phyloP scores from a whole-genome alignment of 2,888 invertebrate genomes.

The Athalia cordata region DNA sequence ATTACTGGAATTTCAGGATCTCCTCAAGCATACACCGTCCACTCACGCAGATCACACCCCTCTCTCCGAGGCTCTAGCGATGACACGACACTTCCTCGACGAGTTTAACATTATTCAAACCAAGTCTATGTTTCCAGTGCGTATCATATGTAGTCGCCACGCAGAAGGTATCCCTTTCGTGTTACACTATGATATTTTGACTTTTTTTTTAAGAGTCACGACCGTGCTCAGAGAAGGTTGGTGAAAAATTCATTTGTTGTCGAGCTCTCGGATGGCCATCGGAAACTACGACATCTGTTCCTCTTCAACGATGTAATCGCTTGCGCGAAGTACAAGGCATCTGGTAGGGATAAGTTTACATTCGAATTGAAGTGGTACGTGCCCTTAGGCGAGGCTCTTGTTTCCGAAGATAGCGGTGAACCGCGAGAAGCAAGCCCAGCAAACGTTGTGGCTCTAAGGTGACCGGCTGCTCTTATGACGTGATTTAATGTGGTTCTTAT shows the following conservation, averaged over 20 bases:
- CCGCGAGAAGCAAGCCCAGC: constrained; percentile 86
- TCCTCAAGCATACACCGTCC: constrained; percentile 86
- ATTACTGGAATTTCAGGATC: constrained; percentile 76
- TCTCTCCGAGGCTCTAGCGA: constrained; percentile 85
- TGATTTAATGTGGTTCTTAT: constrained; percentile 23
- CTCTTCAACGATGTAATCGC: constrained; percentile 96
- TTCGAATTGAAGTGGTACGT: constrained; percentile 97
- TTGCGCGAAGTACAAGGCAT: constrained; percentile 95
- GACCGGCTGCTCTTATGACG: constrained; percentile 21
- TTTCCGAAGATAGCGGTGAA: constrained; percentile 82
- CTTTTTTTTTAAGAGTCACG: constrained; percentile 78
- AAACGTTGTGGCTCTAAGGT: constrained; percentile 86
- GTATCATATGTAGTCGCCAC: not conserved
- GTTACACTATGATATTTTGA: not conserved
- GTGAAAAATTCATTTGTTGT: constrained; percentile 97
- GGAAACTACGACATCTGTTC: constrained; percentile 94
- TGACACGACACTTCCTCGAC: constrained; percentile 93
- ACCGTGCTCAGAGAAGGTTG: constrained; percentile 88
- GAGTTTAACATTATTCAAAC: constrained; percentile 92
- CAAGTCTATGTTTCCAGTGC: constrained; percentile 86
- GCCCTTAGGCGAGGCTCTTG: constrained; percentile 87
- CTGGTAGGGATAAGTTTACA: constrained; percentile 90
- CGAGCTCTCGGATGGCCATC: constrained; percentile 90
- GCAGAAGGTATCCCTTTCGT: no score
- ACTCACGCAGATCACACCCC: constrained; percentile 88